Base-by-base conservation (phyloP, 2,888 invertebrate species). In the Pandemis cinnamomeana region DNA sequence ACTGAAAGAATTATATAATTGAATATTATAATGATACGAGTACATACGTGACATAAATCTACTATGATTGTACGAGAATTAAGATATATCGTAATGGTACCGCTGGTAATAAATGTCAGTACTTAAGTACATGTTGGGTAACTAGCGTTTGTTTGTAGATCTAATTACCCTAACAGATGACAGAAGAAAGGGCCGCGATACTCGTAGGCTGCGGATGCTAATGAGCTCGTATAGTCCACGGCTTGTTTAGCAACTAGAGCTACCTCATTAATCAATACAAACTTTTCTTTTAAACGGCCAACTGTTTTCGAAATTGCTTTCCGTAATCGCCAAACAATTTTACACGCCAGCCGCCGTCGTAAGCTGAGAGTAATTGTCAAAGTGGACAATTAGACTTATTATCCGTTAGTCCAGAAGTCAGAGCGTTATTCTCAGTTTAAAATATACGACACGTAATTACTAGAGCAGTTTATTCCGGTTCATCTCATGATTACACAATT, bases 171-270 rank as follows among this genome's bases (percentile, higher is more conserved):
- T 20, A 20, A 15, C 15, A 42, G 27, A 73, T 61, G 61, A 44
- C 60, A 73, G 53, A 73, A 74, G 58, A 70, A 70, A 80, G 84
- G 83, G 83, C 77, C 76, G 70, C 78, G 64, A 70, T 77, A 81
- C 79, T 82, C 82, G 77, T 76, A 76, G 61, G 62, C 71, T 51
- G 72, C 77, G 75, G 78, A 84, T 86, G 85, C 80, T 89, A 91
- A 91, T 88, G 85, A 87, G 86, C 80, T 78, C 78, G 79, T 81
- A 80, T 86, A 87, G 82, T 85, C 86, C 87, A 89, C 88, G 89
- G 85, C 84, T 90, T 86, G 87, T 90, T 91, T 85, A 85, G 76
- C 85, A 91, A 89, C 85, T 87, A 84, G 90, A 81, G 80, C 88
- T 82, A 77, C 78, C 85, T 85, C 86, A 84, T 87, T 89, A 86